A percentile compares a stretch with the other conserved stretches of the same genome.
These are phyloP conservation scores for Girardinus metallicus DNA, from an alignment of 2,797 vertebrate genomes.

Conservation along the genomic window DNA sequence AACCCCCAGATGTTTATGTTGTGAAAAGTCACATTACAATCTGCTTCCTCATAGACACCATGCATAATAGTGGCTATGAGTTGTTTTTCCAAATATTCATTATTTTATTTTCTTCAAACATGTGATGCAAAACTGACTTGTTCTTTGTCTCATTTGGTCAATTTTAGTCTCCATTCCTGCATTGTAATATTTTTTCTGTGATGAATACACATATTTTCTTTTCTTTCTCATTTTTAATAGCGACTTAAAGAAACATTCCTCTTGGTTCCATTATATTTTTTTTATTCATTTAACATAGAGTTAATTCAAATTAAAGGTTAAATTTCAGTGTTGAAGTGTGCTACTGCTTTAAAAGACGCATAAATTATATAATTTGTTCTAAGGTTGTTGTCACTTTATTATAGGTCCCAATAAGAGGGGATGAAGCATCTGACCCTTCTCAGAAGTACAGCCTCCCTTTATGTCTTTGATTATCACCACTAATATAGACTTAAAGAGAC, in stretches of 20 bases:
- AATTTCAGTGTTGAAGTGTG: neutral
- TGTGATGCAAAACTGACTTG: neutral
- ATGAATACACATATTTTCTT: neutral
- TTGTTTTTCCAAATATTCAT: neutral
- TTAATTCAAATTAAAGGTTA: neutral
- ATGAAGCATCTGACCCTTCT: neutral
- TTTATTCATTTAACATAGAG: neutral
- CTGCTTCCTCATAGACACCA: neutral
- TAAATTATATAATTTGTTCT: neutral
- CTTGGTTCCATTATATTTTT: neutral
- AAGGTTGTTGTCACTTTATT: neutral
- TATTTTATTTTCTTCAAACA: neutral
- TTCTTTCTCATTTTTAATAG: neutral
- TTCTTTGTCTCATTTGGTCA: neutral
- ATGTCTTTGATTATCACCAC: neutral
- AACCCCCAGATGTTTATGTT: neutral
- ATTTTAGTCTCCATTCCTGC: neutral
- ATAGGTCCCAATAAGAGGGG: neutral
- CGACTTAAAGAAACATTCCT: neutral
- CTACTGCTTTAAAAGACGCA: neutral
- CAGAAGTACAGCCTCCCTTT: neutral
- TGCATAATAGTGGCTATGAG: too few species aligned
- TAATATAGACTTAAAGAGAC: neutral
- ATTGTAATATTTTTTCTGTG: too few species aligned
- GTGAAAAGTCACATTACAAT: neutral